Evolutionary conservation across 2,888 invertebrate species (phyloP).

Genomic region (Andricus quercusramuli): DNA sequence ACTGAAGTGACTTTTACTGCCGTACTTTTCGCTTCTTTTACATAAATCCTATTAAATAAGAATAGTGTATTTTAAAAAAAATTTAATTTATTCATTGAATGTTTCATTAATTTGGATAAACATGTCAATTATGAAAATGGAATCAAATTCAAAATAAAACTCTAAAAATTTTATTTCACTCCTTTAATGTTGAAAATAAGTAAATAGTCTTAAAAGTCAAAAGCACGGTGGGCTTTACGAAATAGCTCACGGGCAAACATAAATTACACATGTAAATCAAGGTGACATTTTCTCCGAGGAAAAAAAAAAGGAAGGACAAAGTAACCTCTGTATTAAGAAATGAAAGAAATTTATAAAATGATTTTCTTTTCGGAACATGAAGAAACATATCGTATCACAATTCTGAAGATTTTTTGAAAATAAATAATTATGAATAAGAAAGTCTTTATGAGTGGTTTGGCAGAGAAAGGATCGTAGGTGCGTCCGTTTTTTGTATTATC

Average conservation of each 20-base stretch:
- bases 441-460: constrained; percentile 17
- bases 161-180: not conserved
- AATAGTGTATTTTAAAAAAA: no score
- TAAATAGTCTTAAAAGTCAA: constrained; percentile 28
- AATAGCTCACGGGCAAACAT: constrained; percentile 19
- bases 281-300: constrained; percentile 16
- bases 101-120: not conserved
- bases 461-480: constrained; percentile 1
- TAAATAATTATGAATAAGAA: constrained; percentile 30
- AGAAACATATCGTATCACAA: constrained; percentile 22
- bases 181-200: constrained; percentile 1
- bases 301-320: constrained; percentile 12
- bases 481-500: constrained; percentile 14
- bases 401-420: constrained; percentile 13
- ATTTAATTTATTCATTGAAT: no score
- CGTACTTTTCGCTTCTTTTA: no score
- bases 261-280: constrained; percentile 33
- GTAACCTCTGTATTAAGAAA: constrained; percentile 23
- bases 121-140: not conserved
- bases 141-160: not conserved
- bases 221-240: constrained; percentile 21
- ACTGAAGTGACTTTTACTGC: no score
- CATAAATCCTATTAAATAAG: no score
- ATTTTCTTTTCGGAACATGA: constrained; percentile 31
- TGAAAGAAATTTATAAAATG: constrained; percentile 33